Evolutionary conservation across 2,888 invertebrate species (phyloP).

Genomic region (Epinotia nisella): DNA sequence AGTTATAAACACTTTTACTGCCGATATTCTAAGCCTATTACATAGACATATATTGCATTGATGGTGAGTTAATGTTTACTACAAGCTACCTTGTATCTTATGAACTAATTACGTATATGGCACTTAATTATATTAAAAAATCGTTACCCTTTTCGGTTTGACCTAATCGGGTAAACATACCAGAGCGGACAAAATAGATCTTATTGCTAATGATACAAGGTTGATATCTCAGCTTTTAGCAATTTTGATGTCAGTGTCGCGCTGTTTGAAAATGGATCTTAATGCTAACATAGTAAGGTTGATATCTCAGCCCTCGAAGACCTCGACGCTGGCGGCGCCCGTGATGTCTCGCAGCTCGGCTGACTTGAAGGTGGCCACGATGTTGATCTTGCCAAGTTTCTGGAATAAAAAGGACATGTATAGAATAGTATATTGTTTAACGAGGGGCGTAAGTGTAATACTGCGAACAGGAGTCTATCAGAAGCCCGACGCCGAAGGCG

Average conservation of each 20-base stretch:
- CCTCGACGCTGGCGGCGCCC: slow-evolving; percentile 87
- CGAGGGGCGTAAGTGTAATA: too few species aligned
- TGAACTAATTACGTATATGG: slow-evolving; percentile 31
- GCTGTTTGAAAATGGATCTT: background rate
- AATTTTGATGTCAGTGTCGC: too few species aligned
- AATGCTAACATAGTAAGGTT: background rate
- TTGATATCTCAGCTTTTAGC: background rate
- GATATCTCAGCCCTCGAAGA: slow-evolving; percentile 72
- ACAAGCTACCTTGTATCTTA: slow-evolving; percentile 21
- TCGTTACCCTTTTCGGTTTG: too few species aligned
- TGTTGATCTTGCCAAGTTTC: slow-evolving; percentile 86
- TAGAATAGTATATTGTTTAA: too few species aligned
- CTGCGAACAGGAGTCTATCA: too few species aligned
- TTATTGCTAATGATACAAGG: background rate
- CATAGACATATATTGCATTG: too few species aligned
- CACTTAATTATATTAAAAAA: slow-evolving; percentile 18
- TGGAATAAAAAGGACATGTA: too few species aligned
- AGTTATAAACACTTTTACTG: too few species aligned
- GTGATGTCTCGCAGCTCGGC: slow-evolving; percentile 88
- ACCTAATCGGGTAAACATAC: background rate
- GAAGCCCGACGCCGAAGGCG: too few species aligned
- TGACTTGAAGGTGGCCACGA: slow-evolving; percentile 89
- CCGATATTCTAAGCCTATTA: background rate
- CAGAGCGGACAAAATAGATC: background rate
- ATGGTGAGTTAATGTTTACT: background rate